Evolutionary conservation across 2,888 invertebrate genomes (phyloP).

Genomic region (Habrosyne pyritoides): DNA sequence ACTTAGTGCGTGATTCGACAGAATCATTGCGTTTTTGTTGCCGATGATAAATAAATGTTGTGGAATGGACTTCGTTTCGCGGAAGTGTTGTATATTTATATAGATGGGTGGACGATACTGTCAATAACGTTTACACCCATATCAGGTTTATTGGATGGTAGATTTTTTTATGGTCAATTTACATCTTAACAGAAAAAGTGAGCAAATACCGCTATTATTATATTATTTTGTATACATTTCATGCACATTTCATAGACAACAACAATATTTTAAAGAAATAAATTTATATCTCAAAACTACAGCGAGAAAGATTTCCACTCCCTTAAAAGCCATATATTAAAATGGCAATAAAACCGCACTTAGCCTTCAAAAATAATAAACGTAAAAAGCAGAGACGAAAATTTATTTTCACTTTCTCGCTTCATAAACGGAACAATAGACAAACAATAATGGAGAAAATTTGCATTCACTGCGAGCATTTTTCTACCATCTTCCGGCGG

Average conservation of each 20-base stretch:
- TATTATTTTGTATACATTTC: background rate
- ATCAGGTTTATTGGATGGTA: background rate
- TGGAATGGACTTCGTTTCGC: conserved; percentile 38
- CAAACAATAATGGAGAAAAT: conserved; percentile 79
- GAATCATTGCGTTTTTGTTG: conserved; percentile 32
- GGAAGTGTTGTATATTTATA: conserved; percentile 42
- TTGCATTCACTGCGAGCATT: conserved; percentile 74
- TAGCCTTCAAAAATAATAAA: conserved; percentile 38
- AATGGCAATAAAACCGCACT: conserved; percentile 16
- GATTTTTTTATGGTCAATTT: background rate
- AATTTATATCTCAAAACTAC: background rate
- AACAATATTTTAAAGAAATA: background rate
- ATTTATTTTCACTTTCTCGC: conserved; percentile 58
- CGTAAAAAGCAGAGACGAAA: conserved; percentile 34
- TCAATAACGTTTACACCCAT: conserved; percentile 30
- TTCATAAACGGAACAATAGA: conserved; percentile 77
- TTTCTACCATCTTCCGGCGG: conserved; percentile 73
- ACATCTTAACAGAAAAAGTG: background rate
- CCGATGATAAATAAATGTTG: conserved; percentile 40
- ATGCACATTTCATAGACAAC: too few relatives aligned
- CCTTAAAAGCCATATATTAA: conserved; percentile 4
- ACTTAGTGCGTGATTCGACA: conserved; percentile 47
- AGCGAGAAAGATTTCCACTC: background rate
- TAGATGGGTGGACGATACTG: conserved; percentile 38
- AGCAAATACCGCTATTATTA: too few relatives aligned